Base-by-base conservation (phyloP, 2,888 invertebrate species). In the Cheilosia variabilis region DNA sequence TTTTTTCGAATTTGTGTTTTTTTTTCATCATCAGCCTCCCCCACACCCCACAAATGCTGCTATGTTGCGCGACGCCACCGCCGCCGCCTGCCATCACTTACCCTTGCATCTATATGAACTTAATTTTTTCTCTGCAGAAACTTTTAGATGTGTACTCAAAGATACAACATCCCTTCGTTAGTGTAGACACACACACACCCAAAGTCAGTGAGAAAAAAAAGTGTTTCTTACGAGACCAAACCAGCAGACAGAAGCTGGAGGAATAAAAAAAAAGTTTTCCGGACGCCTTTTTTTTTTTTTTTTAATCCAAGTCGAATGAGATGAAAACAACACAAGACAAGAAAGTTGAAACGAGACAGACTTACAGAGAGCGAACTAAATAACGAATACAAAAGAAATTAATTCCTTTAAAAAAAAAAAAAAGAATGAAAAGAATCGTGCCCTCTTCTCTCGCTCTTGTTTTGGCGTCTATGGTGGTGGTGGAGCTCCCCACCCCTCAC, bases 331-430 rank as follows among this genome's bases (percentile, higher is more conserved):
- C 45, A 62, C 37, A 81, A 86, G 81, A 50, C 50, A 73, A 77
- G 69, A 69, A 69, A 27, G 82, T 65, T 50, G 22, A 41, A 75
- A 50, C 53, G 77, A 76, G 81, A 87, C n/a, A 65, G 80, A 73
- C 63, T 75, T 68, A 63, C 52, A 68, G 58, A 81, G 87, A 87
- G 87, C 87, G 87, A 88, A 89, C 88, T 88, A 89, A 88, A 88
- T 87, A 89, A 89, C 88, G 88, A 90, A 89, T 89, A 91, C 91
- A 91, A 91, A 91, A 91, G 91, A 91, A 91, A 91, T 91, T 91
- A 91, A 91, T 91, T 91, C 91, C 91, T 88, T 90, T 89, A 88
- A 88, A 87, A 79, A 87, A 47, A 47, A 50, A 22, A 17, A 31
- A n/a, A n/a, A n/a, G n/a, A n/a, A 31, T 87, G 87, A 87, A 79